phyloP scores from a whole-genome alignment of 1,140 invertebrate species.

The Bombus consobrinus region DNA sequence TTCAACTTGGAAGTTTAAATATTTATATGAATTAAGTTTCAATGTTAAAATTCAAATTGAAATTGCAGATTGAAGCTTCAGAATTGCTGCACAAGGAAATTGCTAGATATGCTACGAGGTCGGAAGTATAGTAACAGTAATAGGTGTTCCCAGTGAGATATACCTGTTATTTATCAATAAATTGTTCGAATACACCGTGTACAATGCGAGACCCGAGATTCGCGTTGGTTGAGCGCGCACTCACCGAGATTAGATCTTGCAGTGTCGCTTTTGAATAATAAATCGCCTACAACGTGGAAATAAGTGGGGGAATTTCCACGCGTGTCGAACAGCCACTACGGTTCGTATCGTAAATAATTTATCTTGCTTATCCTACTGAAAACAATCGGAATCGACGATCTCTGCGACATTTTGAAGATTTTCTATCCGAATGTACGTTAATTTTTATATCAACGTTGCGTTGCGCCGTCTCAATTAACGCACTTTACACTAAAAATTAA shows the following conservation, averaged over 20 bases:
- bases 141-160: not conserved
- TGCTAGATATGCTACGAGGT: not conserved
- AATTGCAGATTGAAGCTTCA: not conserved
- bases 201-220: constrained; percentile 3
- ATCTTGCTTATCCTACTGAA: not conserved
- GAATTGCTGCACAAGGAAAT: not conserved
- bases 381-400: constrained; percentile 2
- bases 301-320: constrained; percentile 21
- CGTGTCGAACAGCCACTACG: constrained; percentile 28
- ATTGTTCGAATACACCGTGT: not conserved
- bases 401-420: too few relatives aligned
- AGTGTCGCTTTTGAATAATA: constrained; percentile 32
- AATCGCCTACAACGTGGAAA: constrained; percentile 19
- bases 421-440: not conserved
- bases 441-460: not conserved
- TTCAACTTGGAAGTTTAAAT: too few relatives aligned
- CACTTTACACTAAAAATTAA: too few relatives aligned
- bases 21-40: not conserved
- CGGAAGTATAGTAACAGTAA: not conserved
- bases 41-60: not conserved
- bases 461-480: not conserved
- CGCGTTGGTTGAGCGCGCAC: not conserved
- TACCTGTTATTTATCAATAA: constrained; percentile 20
- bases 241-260: constrained; percentile 33
- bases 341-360: not conserved